Percentiles rank a stretch among this genome's conserved stretches.
Evolutionary conservation across 1,140 invertebrate species (phyloP).

Genomic region (Ectropis grisescens): DNA sequence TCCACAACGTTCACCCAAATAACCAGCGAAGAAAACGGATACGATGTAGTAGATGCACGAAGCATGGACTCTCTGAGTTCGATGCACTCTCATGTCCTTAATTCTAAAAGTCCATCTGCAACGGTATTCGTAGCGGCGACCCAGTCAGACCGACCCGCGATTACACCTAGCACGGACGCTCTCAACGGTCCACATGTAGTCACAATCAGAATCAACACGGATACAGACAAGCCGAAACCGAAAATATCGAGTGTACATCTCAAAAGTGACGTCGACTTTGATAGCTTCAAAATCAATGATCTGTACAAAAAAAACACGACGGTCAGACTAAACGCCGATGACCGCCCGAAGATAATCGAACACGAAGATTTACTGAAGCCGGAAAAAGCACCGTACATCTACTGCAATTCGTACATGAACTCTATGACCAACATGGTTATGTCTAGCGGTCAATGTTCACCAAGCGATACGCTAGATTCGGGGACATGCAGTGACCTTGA

Average conservation of each 20-base stretch:
- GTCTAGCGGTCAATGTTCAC: conserved; percentile 84
- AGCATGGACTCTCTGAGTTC: conserved; percentile 57
- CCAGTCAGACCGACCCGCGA: conserved; percentile 60
- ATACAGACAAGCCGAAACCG: conserved; percentile 61
- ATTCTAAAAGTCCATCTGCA: conserved; percentile 65
- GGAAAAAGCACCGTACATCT: conserved; percentile 56
- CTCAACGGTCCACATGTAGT: conserved; percentile 72
- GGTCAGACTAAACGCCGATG: conserved; percentile 45
- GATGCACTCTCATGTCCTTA: conserved; percentile 68
- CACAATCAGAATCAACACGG: conserved; percentile 77
- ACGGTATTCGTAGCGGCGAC: conserved; percentile 75
- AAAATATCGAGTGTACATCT: conserved; percentile 63
- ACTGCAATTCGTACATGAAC: conserved; percentile 54
- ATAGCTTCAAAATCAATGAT: conserved; percentile 47
- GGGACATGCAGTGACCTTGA: conserved; percentile 87
- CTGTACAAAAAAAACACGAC: conserved; percentile 47
- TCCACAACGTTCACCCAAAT: conserved; percentile 59
- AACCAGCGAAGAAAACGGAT: conserved; percentile 48
- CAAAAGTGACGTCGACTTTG: conserved; percentile 54
- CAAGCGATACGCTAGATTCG: conserved; percentile 82
- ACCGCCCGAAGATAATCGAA: conserved; percentile 48
- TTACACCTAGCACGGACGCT: conserved; percentile 44
- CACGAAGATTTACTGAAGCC: conserved; percentile 44
- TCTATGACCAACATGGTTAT: conserved; percentile 71
- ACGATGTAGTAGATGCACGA: conserved; percentile 28